Evolutionary conservation across 2,888 invertebrate genomes (phyloP).

Genomic region (Ochropleura leucogaster): DNA sequence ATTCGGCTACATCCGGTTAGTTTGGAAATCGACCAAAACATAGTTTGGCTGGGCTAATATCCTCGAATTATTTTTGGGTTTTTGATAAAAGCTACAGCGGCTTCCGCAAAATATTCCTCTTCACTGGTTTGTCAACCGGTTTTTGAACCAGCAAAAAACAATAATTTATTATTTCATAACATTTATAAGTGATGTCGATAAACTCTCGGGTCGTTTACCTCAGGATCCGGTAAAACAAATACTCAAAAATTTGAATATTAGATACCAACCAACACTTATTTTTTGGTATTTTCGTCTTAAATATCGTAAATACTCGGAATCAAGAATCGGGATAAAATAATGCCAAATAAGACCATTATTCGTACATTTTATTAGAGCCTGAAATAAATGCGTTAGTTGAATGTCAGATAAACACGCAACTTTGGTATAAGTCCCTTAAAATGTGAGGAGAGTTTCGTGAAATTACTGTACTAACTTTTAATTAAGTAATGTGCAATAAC

Average conservation of each 20-base stretch:
- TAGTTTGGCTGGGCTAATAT: background rate
- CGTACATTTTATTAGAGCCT: slow-evolving; percentile 21
- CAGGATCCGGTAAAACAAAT: slow-evolving; percentile 5
- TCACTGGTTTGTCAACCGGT: background rate
- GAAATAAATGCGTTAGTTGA: background rate
- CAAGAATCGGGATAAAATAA: background rate
- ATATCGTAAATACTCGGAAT: background rate
- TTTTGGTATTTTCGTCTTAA: background rate
- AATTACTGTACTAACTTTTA: background rate
- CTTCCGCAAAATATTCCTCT: too few species aligned
- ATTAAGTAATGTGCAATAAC: background rate
- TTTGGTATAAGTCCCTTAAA: background rate
- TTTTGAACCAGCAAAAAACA: background rate
- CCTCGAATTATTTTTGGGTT: background rate
- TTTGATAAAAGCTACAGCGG: background rate
- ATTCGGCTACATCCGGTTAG: too few species aligned
- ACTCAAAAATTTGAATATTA: background rate
- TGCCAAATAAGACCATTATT: background rate
- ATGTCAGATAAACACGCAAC: slow-evolving; percentile 7
- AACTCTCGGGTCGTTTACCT: slow-evolving; percentile 24
- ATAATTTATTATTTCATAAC: background rate
- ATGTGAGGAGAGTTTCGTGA: background rate
- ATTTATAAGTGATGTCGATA: background rate
- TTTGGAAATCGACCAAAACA: too few species aligned
- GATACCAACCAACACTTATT: background rate